A percentile compares a stretch with the other conserved stretches of the same genome.
Conservation (phyloP, 2,888 invertebrate genomes). For the Achlya flavicornis region DNA sequence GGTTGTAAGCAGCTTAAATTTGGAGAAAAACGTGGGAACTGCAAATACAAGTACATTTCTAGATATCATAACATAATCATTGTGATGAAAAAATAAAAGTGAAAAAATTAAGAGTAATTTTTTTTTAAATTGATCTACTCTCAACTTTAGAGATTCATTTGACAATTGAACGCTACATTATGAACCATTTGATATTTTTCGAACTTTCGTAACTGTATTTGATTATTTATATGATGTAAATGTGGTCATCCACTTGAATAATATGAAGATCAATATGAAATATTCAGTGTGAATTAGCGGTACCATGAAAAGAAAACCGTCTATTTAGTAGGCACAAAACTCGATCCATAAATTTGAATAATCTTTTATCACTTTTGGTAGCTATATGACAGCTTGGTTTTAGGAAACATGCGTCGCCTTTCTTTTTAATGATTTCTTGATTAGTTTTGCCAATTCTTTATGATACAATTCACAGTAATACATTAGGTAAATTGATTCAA, state of each 20-base stretch:
- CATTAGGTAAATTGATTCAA: constrained; percentile 12
- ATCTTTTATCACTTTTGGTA: constrained; percentile 32
- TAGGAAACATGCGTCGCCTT: not conserved
- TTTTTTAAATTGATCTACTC: not conserved
- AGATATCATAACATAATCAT: too few relatives aligned
- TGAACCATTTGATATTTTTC: constrained; percentile 1
- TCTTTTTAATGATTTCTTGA: not conserved
- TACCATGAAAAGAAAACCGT: constrained; percentile 36
- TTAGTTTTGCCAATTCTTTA: not conserved
- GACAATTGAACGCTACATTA: not conserved
- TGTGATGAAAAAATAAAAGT: too few relatives aligned
- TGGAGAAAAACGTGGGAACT: too few relatives aligned
- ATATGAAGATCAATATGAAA: constrained; percentile 69
- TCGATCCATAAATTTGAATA: constrained; percentile 68
- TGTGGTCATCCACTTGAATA: constrained; percentile 58
- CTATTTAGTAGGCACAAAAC: constrained; percentile 50
- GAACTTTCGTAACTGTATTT: constrained; percentile 17
- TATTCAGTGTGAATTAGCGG: constrained; percentile 72
- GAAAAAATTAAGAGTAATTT: not conserved
- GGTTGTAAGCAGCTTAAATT: too few relatives aligned
- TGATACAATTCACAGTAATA: not conserved
- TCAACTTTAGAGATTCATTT: not conserved
- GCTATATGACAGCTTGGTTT: constrained; percentile 13
- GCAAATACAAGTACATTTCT: too few relatives aligned
- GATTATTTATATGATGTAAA: constrained; percentile 37